Base-by-base conservation (phyloP, 2,888 invertebrate genomes). In the Gerosis bhagava region DNA sequence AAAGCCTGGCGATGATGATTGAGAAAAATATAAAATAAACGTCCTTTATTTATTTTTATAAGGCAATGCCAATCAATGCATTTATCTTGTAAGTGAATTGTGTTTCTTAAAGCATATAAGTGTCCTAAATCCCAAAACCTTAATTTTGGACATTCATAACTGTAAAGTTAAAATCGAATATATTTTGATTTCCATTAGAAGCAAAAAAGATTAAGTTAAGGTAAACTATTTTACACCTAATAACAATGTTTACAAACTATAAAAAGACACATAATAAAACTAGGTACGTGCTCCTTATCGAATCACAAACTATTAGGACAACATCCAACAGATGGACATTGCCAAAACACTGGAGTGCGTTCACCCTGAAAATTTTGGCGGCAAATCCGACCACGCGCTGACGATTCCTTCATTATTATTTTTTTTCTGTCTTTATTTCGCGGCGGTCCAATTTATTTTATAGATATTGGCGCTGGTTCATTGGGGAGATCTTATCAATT, bases 401-500 rank as follows among this genome's bases (percentile, higher is more conserved):
- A 77, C 77, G 83, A 75, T 79, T 81, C 73, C 86, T 79, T 82
- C 77, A 81, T 83, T 81, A 84, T 78, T 74, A 65, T 74, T 83
- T 86, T 82, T n/a, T 84, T 83, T 79, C 66, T 67, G 68, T 67
- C 70, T 73, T 78, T 78, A 78, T 77, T 76, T 67, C 70, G 65
- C 65, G 55, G 58, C 74, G 69, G 73, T 77, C 78, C 77, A 78
- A 88, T 88, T 88, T 87, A 82, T 88, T 88, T 88, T 86, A 88
- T 88, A 87, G 88, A 87, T 86, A 87, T 88, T 88, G 88, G 87
- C 87, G 70, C 77, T 73, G 81, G 81, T 83, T 86, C 87, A 86
- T 77, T 71, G 86, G 87, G 87, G 86, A 84, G 82, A 75, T 86
- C 87, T 81, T n/a, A n/a, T n/a, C n/a, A n/a, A n/a, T n/a, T n/a